These are phyloP conservation scores for Aphyosemion australe DNA, from an alignment of 2,113 vertebrate genomes.

Conservation along the genomic window DNA sequence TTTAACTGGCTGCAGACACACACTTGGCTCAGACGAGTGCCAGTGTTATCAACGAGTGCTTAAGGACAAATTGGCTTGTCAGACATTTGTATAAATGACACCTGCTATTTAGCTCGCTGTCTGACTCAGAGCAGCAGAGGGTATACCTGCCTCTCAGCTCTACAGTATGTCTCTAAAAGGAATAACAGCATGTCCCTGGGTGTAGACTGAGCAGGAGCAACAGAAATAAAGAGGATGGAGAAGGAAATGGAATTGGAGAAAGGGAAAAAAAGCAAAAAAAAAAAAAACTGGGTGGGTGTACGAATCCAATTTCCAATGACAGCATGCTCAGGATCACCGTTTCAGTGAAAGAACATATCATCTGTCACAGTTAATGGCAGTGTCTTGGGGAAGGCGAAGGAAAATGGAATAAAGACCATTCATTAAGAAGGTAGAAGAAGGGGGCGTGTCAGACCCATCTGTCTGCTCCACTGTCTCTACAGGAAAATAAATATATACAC, in stretches of 20 bases:
- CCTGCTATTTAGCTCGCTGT: slow-evolving; percentile 42
- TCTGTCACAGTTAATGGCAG: slow-evolving; percentile 80
- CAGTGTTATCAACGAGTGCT: slow-evolving; percentile 32
- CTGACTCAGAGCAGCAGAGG: slow-evolving; percentile 48
- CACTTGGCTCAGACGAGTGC: slow-evolving; percentile 17
- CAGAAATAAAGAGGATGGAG: slow-evolving; percentile 30
- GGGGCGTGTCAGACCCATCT: slow-evolving; percentile 30
- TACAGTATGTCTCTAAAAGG: slow-evolving; percentile 55
- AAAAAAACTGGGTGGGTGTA: slow-evolving; percentile 50
- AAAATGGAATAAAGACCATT: slow-evolving; percentile 73
- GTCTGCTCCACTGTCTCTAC: slow-evolving; percentile 49
- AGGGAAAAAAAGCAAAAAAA: slow-evolving; percentile 28
- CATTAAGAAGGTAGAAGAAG: slow-evolving; percentile 60
- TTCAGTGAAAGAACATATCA: slow-evolving; percentile 76
- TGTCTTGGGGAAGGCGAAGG: slow-evolving; percentile 73
- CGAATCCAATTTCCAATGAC: slow-evolving; percentile 79
- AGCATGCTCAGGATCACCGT: slow-evolving; percentile 72
- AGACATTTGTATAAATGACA: slow-evolving; percentile 55
- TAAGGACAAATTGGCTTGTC: slow-evolving; percentile 44
- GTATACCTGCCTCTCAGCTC: slow-evolving; percentile 63
- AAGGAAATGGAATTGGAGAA: slow-evolving; percentile 40
- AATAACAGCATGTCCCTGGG: slow-evolving; percentile 71
- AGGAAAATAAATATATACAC: slow-evolving; percentile 75
- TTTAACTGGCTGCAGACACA: slow-evolving; percentile 23
- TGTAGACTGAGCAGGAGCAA: slow-evolving; percentile 52